phyloP scores from a whole-genome alignment of 2,113 vertebrate species.

The Gasterosteus nipponicus region DNA sequence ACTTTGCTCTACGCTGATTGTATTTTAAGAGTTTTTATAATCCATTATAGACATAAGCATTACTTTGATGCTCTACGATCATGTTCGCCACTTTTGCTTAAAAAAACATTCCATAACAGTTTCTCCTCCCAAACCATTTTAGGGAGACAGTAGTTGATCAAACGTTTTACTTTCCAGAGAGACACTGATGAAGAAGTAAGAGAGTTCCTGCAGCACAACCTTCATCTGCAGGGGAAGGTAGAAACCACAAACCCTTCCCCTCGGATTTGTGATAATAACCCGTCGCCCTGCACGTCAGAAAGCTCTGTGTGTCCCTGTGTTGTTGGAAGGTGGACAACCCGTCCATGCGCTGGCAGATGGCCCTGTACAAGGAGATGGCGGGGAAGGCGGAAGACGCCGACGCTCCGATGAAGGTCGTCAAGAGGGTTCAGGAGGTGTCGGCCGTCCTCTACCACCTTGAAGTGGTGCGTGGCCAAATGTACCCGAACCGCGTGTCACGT shows the following conservation, averaged over 20 bases:
- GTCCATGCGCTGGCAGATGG: conserved; percentile 95
- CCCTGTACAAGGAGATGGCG: conserved; percentile 89
- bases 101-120: neutral
- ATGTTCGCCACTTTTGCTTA: neutral
- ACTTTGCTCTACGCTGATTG: neutral
- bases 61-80: neutral
- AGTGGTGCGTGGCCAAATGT: conserved; percentile 77
- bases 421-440: conserved; percentile 91
- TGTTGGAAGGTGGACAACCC: conserved; percentile 87
- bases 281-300: neutral
- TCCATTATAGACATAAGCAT: neutral
- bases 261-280: neutral
- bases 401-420: conserved; percentile 88
- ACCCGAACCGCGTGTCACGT: neutral
- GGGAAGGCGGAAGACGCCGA: conserved; percentile 91
- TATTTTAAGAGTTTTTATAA: neutral
- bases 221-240: conserved; percentile 95
- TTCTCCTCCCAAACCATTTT: neutral
- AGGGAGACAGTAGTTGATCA: conserved; percentile 12
- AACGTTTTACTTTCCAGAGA: conserved; percentile 80
- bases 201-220: conserved; percentile 91
- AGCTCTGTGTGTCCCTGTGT: conserved; percentile 24
- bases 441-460: conserved; percentile 93
- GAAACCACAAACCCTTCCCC: neutral
- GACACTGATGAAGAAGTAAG: conserved; percentile 96